Conservation (phyloP, 2,113 vertebrate species). For the Naja naja region DNA sequence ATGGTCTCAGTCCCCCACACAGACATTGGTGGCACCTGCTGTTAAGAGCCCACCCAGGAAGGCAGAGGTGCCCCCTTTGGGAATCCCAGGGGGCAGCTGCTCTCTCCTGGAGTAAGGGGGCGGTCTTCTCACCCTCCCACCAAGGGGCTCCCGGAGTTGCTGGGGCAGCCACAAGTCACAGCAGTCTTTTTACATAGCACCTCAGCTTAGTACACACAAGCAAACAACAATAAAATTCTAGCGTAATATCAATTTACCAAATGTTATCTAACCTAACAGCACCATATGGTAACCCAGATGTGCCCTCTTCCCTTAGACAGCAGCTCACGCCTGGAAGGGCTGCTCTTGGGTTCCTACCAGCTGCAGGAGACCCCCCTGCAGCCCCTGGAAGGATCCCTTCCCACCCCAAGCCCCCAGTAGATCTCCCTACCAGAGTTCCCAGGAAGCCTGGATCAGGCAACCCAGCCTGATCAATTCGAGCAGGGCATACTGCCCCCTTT, state of each 20-base stretch:
- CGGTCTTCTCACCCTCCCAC: not conserved
- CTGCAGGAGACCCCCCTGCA: not conserved
- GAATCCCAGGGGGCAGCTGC: not conserved
- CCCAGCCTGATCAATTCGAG: not conserved
- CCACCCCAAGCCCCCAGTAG: not conserved
- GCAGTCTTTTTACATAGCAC: not conserved
- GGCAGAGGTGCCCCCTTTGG: not conserved
- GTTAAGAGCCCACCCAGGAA: not conserved
- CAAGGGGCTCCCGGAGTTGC: not conserved
- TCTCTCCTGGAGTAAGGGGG: not conserved
- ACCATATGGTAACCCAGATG: not conserved
- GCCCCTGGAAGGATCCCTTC: not conserved
- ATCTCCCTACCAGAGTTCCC: not conserved
- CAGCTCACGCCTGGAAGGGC: not conserved
- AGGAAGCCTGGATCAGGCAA: not conserved
- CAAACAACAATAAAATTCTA: not conserved
- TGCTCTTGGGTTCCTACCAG: not conserved
- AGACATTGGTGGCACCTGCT: not conserved
- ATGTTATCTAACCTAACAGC: not conserved
- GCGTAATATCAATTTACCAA: not conserved
- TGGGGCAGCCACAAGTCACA: not conserved
- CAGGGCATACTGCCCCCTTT: not conserved
- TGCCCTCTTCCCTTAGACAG: not conserved
- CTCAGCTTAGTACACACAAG: not conserved
- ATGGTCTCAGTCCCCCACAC: not conserved